phyloP scores from a whole-genome alignment of 2,113 vertebrate species.

The Dissostichus mawsoni region DNA sequence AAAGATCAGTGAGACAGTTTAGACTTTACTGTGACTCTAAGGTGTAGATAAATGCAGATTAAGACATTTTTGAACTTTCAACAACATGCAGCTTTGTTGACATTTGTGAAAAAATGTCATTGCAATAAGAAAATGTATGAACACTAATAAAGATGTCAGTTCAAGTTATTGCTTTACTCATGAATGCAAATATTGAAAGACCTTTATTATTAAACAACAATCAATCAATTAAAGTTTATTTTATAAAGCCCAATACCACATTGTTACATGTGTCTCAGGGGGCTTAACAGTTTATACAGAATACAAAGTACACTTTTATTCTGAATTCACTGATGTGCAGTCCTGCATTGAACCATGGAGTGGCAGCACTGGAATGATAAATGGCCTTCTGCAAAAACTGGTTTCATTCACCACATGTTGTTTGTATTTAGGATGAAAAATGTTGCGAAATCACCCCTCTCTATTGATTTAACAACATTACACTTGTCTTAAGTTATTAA shows the following conservation, averaged over 20 bases:
- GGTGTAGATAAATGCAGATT: background rate
- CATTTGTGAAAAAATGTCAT: background rate
- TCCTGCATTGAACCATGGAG: conserved; percentile 51
- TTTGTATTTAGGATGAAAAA: conserved; percentile 3
- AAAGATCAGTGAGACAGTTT: background rate
- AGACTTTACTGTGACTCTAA: conserved; percentile 1
- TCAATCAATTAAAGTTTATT: too few species aligned
- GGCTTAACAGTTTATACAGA: too few species aligned
- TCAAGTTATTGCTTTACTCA: background rate
- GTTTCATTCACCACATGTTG: background rate
- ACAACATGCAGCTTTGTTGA: background rate
- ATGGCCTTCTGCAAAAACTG: background rate
- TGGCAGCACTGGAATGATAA: conserved; percentile 64
- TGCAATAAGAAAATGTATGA: conserved; percentile 22
- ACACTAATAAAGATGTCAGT: conserved; percentile 16
- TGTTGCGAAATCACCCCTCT: background rate
- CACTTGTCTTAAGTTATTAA: background rate
- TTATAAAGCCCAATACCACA: too few species aligned
- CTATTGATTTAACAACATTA: conserved; percentile 6
- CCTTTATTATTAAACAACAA: background rate
- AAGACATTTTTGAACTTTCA: background rate
- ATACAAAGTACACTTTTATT: background rate
- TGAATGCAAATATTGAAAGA: background rate
- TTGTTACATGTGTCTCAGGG: too few species aligned
- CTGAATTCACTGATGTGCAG: conserved; percentile 23